A percentile compares a stretch with the other conserved stretches of the same genome.
Evolutionary conservation across 2,888 invertebrate species (phyloP).

Genomic region (Torymus aiolomorphi): DNA sequence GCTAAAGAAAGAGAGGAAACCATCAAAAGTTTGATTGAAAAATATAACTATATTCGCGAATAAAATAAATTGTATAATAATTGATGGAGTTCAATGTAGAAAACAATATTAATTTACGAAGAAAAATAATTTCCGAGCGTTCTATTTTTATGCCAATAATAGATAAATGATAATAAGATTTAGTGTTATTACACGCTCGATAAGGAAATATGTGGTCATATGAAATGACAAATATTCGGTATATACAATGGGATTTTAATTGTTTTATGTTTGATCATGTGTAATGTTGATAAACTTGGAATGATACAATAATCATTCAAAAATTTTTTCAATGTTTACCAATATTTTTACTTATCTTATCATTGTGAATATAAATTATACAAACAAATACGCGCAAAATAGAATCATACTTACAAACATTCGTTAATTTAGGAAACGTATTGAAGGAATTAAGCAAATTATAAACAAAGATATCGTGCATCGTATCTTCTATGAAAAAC

Average conservation of each 20-base stretch:
- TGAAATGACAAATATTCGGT: no score
- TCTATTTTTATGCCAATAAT: no score
- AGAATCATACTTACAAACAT: constrained; percentile 21
- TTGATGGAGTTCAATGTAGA: no score
- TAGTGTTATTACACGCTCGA: no score
- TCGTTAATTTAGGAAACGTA: constrained; percentile 6
- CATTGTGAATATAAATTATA: constrained; percentile 44
- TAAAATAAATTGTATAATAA: no score
- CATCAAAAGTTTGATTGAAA: no score
- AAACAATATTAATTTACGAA: no score
- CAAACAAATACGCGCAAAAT: constrained; percentile 48
- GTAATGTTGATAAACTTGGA: constrained; percentile 40
- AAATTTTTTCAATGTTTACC: constrained; percentile 55
- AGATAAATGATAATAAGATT: no score
- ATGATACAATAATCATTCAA: constrained; percentile 44
- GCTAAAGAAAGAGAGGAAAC: no score
- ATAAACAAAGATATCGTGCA: neutral
- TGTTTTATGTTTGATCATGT: constrained; percentile 45
- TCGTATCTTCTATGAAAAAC: neutral
- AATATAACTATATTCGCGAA: no score
- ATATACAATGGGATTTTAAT: constrained; percentile 43
- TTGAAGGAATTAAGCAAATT: neutral
- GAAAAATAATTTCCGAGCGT: no score
- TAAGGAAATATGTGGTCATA: no score
- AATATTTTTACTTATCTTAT: constrained; percentile 55